Base-by-base conservation (phyloP, 2,113 vertebrate species). In the Baryphthengus martii region DNA sequence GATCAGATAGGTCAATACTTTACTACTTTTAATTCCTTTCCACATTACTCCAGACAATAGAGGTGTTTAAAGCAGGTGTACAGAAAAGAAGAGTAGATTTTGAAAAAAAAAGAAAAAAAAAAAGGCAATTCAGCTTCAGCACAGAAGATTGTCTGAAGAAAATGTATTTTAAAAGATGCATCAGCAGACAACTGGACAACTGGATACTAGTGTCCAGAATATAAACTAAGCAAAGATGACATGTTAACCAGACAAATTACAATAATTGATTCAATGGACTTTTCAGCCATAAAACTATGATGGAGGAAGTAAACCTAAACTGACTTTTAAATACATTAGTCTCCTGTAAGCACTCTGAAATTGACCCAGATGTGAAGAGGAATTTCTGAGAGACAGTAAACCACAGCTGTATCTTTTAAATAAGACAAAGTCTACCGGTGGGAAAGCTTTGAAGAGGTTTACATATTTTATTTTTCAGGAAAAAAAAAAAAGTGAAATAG, bases 41-140 rank as follows among this genome's bases (percentile, higher is more conserved):
- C 96, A 96, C 96, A 96, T 96, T 96, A 97, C 96, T 96, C 96
- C 96, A 97, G 96, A 97, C 96, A 96, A 97, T 92, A 97, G 93
- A 96, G 79, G 90, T 87, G 88, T 93, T 96, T 92, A 93, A 94
- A 90, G 92, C 86, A 87, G 73, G 83, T 85, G 49, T 94, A 92
- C 40, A 91, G 76, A 77, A 68, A 58, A 84, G 92, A 92, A 88
- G 83, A 90, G 10, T 23, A 80, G 79, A 77, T 77, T 71, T 2
- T 3, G 87, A 40, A 40, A 68, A 17, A 47, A 39, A 50, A 20
- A 58, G 13, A 11, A 13, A 17, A 37, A n/a, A 9, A 25, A 33
- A 19, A n/a, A 29, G 20, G 39, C 13, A 96, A 71, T 90, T 94
- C 75, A 96, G 73, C 80, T 95, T 92, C 92, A 95, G 90, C 88